A percentile compares a stretch with the other conserved stretches of the same genome.
phyloP scores from a whole-genome alignment of 2,888 invertebrate species.

The Cephus pulcher region DNA sequence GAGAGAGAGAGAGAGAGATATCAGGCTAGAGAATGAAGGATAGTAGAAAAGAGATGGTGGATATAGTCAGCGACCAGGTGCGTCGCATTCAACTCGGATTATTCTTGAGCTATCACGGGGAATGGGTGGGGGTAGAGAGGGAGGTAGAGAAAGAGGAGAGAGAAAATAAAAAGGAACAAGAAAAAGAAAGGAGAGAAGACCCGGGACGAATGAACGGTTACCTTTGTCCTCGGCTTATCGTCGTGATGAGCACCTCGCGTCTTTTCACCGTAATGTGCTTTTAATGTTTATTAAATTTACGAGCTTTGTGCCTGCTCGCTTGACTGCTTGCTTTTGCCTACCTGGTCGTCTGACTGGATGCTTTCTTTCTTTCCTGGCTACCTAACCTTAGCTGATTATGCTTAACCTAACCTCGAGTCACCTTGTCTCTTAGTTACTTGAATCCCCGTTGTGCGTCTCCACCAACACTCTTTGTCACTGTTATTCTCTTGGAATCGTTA shows the following conservation, averaged over 20 bases:
- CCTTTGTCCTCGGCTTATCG: slow-evolving; percentile 39
- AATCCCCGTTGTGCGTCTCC: background rate
- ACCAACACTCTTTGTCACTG: background rate
- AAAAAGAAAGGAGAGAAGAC: background rate
- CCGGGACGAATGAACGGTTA: slow-evolving; percentile 8
- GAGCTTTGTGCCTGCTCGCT: slow-evolving; percentile 2
- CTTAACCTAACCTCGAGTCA: background rate
- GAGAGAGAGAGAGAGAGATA: background rate
- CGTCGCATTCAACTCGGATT: slow-evolving; percentile 7
- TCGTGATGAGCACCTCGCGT: slow-evolving; percentile 35
- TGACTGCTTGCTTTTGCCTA: background rate
- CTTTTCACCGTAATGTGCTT: slow-evolving; percentile 35
- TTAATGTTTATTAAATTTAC: slow-evolving; percentile 27
- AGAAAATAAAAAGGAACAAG: background rate
- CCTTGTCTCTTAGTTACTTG: background rate
- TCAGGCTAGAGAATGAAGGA: background rate
- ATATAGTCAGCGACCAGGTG: slow-evolving; percentile 2
- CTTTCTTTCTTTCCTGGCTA: background rate
- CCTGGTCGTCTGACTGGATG: background rate
- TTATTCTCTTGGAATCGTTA: background rate
- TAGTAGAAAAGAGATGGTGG: background rate
- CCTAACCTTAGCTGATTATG: background rate
- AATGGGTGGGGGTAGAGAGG: background rate
- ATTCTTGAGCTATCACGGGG: background rate
- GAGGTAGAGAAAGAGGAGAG: background rate